These are phyloP conservation scores for Deilephila elpenor DNA, from an alignment of 2,888 invertebrate species.

Conservation along the genomic window DNA sequence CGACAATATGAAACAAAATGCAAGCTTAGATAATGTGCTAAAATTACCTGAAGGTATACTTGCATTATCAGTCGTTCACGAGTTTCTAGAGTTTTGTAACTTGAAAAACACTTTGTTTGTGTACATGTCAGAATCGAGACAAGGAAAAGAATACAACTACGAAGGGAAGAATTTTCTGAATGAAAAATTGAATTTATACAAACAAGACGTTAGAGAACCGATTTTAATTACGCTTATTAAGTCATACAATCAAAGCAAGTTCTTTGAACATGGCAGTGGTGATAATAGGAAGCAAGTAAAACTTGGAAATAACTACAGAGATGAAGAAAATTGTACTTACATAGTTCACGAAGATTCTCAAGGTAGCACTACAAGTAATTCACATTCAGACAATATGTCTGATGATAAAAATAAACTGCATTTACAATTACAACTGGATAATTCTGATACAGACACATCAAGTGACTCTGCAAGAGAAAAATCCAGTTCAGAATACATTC, in stretches of 20 bases:
- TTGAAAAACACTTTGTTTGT: slow-evolving; percentile 92
- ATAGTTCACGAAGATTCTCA: slow-evolving; percentile 76
- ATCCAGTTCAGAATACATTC: slow-evolving; percentile 76
- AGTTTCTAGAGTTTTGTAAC: slow-evolving; percentile 92
- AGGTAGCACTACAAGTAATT: slow-evolving; percentile 68
- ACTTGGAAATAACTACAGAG: slow-evolving; percentile 37
- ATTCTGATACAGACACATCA: slow-evolving; percentile 80
- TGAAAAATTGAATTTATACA: slow-evolving; percentile 63
- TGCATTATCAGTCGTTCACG: slow-evolving; percentile 86
- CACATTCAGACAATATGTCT: slow-evolving; percentile 77
- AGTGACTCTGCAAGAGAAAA: slow-evolving; percentile 74
- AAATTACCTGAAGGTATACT: slow-evolving; percentile 74
- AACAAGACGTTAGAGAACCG: slow-evolving; percentile 66
- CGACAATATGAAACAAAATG: slow-evolving; percentile 74
- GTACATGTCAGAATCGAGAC: slow-evolving; percentile 91
- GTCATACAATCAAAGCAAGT: slow-evolving; percentile 54
- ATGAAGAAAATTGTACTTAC: slow-evolving; percentile 72
- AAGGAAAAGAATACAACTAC: slow-evolving; percentile 86
- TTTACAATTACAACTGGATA: slow-evolving; percentile 70
- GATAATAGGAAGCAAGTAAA: slow-evolving; percentile 48
- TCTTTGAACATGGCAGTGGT: slow-evolving; percentile 50
- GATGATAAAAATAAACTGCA: slow-evolving; percentile 79
- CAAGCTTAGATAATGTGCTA: slow-evolving; percentile 71
- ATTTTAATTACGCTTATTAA: slow-evolving; percentile 68
- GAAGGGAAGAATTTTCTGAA: slow-evolving; percentile 76